Evolutionary conservation across 35 echinoderm and acorn worm species (phyloP), one percentile per base, ranked within the genome.

Genomic region (Apostichopus californicus): DNA sequence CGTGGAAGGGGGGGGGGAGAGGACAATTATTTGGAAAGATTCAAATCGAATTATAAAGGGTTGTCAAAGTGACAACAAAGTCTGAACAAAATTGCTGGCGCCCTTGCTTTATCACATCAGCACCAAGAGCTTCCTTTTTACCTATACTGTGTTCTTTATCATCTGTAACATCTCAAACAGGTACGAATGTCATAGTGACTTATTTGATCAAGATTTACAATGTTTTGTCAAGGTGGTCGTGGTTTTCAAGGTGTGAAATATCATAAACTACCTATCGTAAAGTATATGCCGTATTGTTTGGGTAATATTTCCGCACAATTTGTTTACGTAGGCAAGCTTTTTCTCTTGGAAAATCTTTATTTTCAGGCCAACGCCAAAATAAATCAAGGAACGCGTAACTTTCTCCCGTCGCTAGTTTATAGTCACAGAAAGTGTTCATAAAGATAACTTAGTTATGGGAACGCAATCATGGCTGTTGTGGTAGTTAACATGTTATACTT

Each of bases 231-330:
- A 52, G 86, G 86, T 89, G 60, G 86, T 89, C 86, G 83, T 8
- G 56, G 9, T 46, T 87, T 56, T 28, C 71, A 66, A 89, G 86
- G 86, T 89, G 86, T 89, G 86, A 89, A 46, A 89, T 72, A 89
- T 89, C 54, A 89, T 89, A 89, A 89, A 89, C 86, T 89, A 89
- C 46, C 57, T 72, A 55, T 34, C 86, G 64, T 89, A 53, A 89
- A 89, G 60, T 73, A 28, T 46, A 46, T 11, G 86, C 68, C 23
- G 63, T 52, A 72, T 53, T 89, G 86, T 89, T 89, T 89, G 86
- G 86, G 86, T 89, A 88, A 88, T 88, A 88, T 88, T 88, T 72
- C 86, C 86, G 59, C 21, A 89, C 22, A 89, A 75, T 89, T 89
- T 72, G 86, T 89, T 89, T 89, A 72, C 53, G 61, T 15, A 89